phyloP scores from a whole-genome alignment of 2,797 vertebrate species.

The Hybognathus amarus region DNA sequence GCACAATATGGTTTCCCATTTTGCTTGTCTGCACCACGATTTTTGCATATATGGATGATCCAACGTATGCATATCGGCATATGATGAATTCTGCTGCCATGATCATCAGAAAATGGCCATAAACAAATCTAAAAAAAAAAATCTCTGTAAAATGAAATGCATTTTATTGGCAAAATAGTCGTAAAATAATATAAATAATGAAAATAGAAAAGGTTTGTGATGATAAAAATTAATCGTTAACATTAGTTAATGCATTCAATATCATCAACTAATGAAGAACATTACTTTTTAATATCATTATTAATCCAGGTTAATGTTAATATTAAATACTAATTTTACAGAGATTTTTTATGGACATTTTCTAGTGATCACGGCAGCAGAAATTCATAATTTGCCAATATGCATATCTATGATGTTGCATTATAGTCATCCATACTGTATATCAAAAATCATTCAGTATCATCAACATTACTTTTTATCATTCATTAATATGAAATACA shows the following conservation, averaged over 20 bases:
- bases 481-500: not conserved
- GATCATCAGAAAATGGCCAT: not conserved
- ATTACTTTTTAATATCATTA: not conserved
- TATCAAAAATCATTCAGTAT: not conserved
- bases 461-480: not conserved
- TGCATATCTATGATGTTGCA: too few relatives aligned
- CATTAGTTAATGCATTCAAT: not conserved
- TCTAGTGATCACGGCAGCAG: too few relatives aligned
- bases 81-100: not conserved
- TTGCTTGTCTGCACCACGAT: not conserved
- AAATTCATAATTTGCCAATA: too few relatives aligned
- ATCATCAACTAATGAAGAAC: not conserved
- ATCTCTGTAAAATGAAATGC: not conserved
- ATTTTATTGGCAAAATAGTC: not conserved
- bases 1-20: not conserved
- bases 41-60: not conserved
- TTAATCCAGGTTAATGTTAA: not conserved
- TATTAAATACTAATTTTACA: not conserved
- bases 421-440: too few relatives aligned
- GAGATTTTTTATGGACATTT: too few relatives aligned
- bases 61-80: too few relatives aligned
- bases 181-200: not conserved
- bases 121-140: too few relatives aligned
- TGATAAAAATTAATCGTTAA: not conserved
- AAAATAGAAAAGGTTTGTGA: not conserved